phyloP scores from a whole-genome alignment of 2,113 vertebrate genomes.

The Serilophus lunatus region DNA sequence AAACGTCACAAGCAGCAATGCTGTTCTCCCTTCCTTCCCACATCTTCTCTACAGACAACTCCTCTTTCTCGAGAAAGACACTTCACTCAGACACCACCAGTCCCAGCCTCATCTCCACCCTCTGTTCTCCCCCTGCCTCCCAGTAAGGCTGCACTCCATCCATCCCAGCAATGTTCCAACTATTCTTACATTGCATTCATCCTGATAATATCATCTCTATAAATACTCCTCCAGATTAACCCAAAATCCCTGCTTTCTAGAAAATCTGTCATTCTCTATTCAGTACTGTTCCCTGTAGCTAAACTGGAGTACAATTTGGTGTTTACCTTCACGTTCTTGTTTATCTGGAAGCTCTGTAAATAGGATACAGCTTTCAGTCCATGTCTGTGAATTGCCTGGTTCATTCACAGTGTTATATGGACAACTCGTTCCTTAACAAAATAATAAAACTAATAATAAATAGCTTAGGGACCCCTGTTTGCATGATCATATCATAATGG shows the following conservation, averaged over 20 bases:
- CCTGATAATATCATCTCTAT: not conserved
- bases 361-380: not conserved
- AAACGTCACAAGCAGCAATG: not conserved
- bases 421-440: not conserved
- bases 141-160: not conserved
- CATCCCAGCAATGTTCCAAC: not conserved
- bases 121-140: not conserved
- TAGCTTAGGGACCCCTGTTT: not conserved
- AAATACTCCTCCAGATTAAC: not conserved
- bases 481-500: not conserved
- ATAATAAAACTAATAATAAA: slow-evolving; percentile 26
- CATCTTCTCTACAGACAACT: not conserved
- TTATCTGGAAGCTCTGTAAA: not conserved
- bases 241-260: not conserved
- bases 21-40: not conserved
- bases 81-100: not conserved
- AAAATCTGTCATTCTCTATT: not conserved
- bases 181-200: not conserved
- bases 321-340: not conserved
- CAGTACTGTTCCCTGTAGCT: not conserved
- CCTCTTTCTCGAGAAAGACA: not conserved
- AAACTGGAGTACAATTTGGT: not conserved
- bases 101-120: not conserved
- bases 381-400: not conserved
- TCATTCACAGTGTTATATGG: not conserved